These are phyloP conservation scores for Tryphoninae sp. DNA, from an alignment of 2,888 invertebrate species.

Conservation along the genomic window DNA sequence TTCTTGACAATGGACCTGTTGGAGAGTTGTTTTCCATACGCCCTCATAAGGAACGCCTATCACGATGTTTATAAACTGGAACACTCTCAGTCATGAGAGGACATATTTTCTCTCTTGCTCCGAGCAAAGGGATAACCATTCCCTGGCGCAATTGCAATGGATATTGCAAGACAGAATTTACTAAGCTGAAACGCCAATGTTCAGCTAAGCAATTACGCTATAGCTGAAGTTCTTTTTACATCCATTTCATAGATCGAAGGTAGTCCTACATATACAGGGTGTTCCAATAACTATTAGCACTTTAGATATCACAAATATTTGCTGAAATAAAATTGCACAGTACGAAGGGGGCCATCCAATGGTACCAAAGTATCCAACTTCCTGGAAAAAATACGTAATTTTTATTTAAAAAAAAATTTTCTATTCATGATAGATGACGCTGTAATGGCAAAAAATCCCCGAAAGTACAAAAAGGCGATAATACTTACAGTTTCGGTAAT, in stretches of 20 bases:
- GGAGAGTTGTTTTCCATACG: constrained; percentile 99
- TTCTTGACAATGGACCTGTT: constrained; percentile 99
- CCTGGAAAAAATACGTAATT: no score
- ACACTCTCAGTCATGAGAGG: constrained; percentile 83
- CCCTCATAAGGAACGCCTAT: constrained; percentile 98
- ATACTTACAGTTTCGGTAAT: no score
- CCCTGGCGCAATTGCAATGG: constrained; percentile 39
- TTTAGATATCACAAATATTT: no score
- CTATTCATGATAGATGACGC: no score
- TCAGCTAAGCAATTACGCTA: constrained; percentile 37
- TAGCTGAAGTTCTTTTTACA: constrained; percentile 47
- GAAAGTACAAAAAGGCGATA: no score
- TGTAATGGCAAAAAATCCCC: no score
- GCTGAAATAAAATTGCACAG: no score
- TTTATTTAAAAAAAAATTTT: no score
- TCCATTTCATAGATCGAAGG: constrained; percentile 49
- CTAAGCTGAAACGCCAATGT: constrained; percentile 55
- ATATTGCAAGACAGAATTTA: constrained; percentile 45
- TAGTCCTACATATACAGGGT: not conserved
- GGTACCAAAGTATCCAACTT: no score
- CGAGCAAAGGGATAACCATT: constrained; percentile 55
- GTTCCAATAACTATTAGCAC: no score
- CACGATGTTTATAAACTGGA: constrained; percentile 97
- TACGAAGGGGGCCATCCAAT: no score
- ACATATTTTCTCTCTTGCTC: constrained; percentile 22